Evolutionary conservation across 2,113 vertebrate species (phyloP).

Genomic region (Stictonetta naevosa): DNA sequence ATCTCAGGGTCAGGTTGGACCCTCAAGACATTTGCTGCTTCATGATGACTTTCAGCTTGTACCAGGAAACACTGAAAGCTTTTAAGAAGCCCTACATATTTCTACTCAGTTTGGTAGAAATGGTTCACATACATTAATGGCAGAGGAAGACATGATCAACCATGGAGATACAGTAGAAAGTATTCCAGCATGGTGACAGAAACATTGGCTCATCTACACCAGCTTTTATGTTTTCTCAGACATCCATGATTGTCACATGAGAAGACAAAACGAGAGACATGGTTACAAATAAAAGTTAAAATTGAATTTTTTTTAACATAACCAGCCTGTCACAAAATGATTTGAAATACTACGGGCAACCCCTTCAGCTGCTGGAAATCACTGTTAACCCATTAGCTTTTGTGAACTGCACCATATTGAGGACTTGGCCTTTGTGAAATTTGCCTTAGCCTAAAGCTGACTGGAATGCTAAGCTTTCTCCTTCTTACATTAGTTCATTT

Average conservation of each 20-base stretch:
- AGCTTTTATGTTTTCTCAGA: background rate
- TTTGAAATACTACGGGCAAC: background rate
- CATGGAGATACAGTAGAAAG: background rate
- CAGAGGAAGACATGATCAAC: background rate
- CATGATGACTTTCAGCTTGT: background rate
- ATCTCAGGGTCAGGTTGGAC: background rate
- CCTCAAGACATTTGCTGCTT: background rate
- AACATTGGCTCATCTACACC: background rate
- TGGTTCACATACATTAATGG: rapidly evolving
- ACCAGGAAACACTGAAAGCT: no score
- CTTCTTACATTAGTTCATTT: background rate
- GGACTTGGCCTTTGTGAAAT: background rate
- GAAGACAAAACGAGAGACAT: background rate
- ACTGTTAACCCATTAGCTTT: background rate
- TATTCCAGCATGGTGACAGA: background rate
- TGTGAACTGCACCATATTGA: background rate
- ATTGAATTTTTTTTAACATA: background rate
- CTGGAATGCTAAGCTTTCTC: background rate
- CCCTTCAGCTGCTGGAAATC: background rate
- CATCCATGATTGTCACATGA: background rate
- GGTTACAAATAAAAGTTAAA: background rate
- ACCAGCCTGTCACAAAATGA: background rate
- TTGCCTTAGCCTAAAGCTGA: background rate
- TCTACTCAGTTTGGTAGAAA: background rate
- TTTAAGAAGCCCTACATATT: background rate